Evolutionary conservation across 2,888 invertebrate genomes (phyloP).

Genomic region (Cabera pusaria): DNA sequence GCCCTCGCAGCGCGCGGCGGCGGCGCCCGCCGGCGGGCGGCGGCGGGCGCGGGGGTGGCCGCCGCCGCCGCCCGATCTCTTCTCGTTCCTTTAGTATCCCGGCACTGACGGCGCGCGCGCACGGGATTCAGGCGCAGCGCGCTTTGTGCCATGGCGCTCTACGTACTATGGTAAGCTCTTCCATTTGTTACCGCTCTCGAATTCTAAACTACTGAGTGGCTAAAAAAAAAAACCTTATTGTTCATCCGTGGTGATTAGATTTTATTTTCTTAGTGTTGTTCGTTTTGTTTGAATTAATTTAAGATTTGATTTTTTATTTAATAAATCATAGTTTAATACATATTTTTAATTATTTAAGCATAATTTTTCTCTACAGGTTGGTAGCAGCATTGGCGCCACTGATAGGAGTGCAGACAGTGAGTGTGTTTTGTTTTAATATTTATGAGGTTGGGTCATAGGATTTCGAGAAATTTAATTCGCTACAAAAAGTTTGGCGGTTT

Average conservation of each 20-base stretch:
- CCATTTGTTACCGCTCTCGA: no score
- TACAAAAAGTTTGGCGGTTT: conserved; percentile 47
- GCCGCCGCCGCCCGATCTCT: conserved; percentile 61
- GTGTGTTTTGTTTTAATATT: conserved; percentile 38
- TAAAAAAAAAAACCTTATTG: no score
- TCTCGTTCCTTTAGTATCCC: conserved; percentile 79
- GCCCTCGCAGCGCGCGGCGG: conserved; percentile 49
- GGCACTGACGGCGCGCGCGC: conserved; percentile 80
- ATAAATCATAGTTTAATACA: no score
- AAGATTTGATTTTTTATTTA: no score
- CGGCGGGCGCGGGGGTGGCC: conserved; percentile 58
- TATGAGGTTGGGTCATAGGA: no score
- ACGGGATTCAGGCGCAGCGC: conserved; percentile 78
- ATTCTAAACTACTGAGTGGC: no score
- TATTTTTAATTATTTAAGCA: conserved; percentile 4
- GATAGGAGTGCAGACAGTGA: conserved; percentile 65
- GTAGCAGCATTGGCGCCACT: conserved; percentile 66
- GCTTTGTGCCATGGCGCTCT: conserved; percentile 78
- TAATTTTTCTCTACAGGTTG: conserved; percentile 55
- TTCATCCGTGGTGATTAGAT: no score
- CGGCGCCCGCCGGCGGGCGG: conserved; percentile 44
- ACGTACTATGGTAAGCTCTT: conserved; percentile 72
- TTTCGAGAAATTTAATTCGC: conserved; percentile 7
- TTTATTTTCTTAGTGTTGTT: no score
- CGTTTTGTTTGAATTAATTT: no score